Evolutionary conservation across 37 sponge, comb jelly and placozoan species (phyloP), one percentile per base, ranked within the genome.

Genomic region (Chondrilla cf. caribensis): DNA sequence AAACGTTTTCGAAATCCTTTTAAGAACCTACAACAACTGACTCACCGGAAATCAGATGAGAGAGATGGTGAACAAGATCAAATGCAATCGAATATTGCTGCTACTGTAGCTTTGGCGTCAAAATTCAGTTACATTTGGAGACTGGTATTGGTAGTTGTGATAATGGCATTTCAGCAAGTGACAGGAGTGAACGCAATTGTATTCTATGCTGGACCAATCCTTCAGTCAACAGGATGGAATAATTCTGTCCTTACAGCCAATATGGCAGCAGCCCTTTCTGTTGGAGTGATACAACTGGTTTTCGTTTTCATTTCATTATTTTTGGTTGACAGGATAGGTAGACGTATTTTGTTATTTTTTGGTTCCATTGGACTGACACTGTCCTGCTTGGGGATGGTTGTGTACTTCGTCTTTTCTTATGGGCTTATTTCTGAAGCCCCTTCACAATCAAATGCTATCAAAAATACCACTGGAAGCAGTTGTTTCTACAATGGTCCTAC

Each of bases 91-190:
- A 28, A 1, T 1, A 29, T 22, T 22, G 64, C 64, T 28, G 57
- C 15, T 54, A 18, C n/a, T n/a, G n/a, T n/a, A n/a, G n/a, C n/a
- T n/a, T n/a, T n/a, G n/a, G 22, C 8, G 25, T 22, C 8, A 9
- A 64, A 64, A 24, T 15, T 70, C 19, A 5, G 22, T 43, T 2
- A 73, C 36, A 22, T 2, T 73, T 39, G 39, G 76, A 28, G 80
- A 38, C 58, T 86, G 31, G 26, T 71, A 35, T 28, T 80, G 22
- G 54, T 79, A 0, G 28, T 84, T 6, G 39, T 81, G 7, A 42
- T 93, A 22, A 87, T 90, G 89, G 66, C 82, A 31, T 85, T 85
- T 54, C 86, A 85, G 70, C 80, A 81, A n/a, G 21, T 81, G 11
- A 14, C 44, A 38, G 86, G 86, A 35, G 40, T 82, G 15, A 81